These are phyloP conservation scores for Probosciger aterrimus DNA, from an alignment of 2,113 vertebrate genomes.

Conservation along the genomic window DNA sequence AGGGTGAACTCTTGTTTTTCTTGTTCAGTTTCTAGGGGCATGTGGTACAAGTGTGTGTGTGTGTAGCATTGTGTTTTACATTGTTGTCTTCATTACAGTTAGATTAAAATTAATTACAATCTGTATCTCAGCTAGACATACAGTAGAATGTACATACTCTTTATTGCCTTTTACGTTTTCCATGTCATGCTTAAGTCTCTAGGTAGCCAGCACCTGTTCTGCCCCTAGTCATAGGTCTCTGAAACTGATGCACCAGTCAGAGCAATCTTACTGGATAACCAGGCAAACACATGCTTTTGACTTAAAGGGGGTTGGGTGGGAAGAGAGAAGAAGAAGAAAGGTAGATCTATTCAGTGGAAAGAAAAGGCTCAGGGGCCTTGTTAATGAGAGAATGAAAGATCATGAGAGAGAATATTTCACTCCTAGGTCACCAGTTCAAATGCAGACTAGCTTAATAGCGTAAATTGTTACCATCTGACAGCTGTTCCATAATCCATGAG, in stretches of 20 bases:
- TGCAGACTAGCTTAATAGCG: constrained; percentile 22
- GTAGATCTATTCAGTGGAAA: not conserved
- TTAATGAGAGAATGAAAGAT: constrained; percentile 28
- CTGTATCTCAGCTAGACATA: not conserved
- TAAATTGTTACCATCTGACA: constrained; percentile 40
- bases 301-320: not conserved
- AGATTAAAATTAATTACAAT: not conserved
- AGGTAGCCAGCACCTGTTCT: not conserved
- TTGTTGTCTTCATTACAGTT: not conserved
- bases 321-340: not conserved
- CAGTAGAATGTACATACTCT: fast-evolving
- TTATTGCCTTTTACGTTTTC: not conserved
- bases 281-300: not conserved
- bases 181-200: not conserved
- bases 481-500: constrained; percentile 37
- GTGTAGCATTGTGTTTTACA: not conserved
- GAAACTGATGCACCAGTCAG: not conserved
- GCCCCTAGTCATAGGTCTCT: not conserved
- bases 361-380: not conserved
- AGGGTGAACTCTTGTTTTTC: not conserved
- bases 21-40: not conserved
- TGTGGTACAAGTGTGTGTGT: not conserved
- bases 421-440: constrained; percentile 53
- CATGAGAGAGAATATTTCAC: constrained; percentile 33
- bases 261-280: not conserved